Base-by-base conservation (phyloP, 2,113 vertebrate species). In the Chaetops frenatus region DNA sequence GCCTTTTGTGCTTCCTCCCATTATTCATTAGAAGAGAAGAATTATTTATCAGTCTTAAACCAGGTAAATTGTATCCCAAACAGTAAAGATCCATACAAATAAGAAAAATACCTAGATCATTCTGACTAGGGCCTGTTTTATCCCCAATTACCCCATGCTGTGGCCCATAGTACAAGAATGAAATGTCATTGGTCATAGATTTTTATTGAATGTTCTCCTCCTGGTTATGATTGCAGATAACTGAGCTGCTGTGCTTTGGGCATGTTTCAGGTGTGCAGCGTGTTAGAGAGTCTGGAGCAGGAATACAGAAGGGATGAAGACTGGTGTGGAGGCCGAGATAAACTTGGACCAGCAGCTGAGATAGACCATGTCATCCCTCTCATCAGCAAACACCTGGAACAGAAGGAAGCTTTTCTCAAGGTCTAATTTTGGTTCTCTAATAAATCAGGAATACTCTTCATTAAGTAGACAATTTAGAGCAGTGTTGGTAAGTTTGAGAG, bases 351-450 rank as follows among this genome's bases (percentile, higher is more conserved):
- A 8, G 96, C 97, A 12, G 98, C 98, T 11, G 99, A 99, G 92
- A 98, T 98, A 25, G 99, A 99, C 87, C 99, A 99, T 0, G 99
- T 99, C 25, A 98, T 99, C 21, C 99, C 99, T 57, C 98, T 99
- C 94, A 99, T 99, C 98, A 99, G 98, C 97, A 99, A 99, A 97
- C 99, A 99, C 86, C 96, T 99, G 98, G 99, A 99, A 90, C 99
- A 99, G 98, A 99, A 99, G 72, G 99, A 99, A 78, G 99, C 99
- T 88, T 99, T 99, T 96, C 99, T 98, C 36, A 98, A 98, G 98
- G 98, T 98, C 44, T 92, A 47, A 42, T 50, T 76, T 91, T 53
- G 47, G 18, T 87, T 73, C 31, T 82, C 27, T 82, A 65, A 18
- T 64, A 92, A 76, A 36, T 80, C 42, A 76, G 47, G 15, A 88